Evolutionary conservation across 2,888 invertebrate genomes (phyloP), one percentile per base, ranked within the genome.

Genomic region (Chrysodeixis includens): DNA sequence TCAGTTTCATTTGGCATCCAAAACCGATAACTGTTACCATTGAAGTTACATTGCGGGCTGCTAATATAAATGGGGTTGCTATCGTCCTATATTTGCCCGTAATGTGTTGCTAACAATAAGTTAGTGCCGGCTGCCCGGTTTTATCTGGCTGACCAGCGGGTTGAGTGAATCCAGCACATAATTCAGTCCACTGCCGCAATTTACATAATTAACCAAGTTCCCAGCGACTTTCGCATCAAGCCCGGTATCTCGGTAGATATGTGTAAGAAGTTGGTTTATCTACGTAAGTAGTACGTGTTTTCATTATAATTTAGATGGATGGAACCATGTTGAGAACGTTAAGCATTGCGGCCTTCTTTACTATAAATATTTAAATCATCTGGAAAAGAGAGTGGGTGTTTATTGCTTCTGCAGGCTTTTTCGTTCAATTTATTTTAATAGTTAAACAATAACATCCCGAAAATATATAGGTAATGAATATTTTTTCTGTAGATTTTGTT

Each of bases 171-270:
- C 89, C 89, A 84, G 85, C 85, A 88, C 89, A 90, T 92, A 90
- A 90, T 90, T 92, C 87, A 89, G 88, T 78, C 84, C 83, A 86
- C 88, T 88, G 83, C 89, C 87, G 85, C 90, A 88, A 93, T 93
- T 92, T 92, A 83, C 92, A 93, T 93, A 93, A 93, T 93, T 92
- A 93, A 92, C 92, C 83, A 90, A 90, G 90, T 91, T 91, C 86
- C 86, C 83, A 79, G 82, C 79, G 83, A 85, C 86, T 86, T 85
- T 84, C 68, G 67, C 77, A 78, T 69, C 74, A 71, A 79, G 78
- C 79, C 77, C 75, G 75, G 68, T 68, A 74, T 72, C 58, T 74
- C 44, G 6, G 61, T 67, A 64, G 64, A 66, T 69, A 71, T 66
- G 60, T 78, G 74, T 61, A 57, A 62, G 62, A n/a, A 40, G n/a